Evolutionary conservation across 2,797 vertebrate species (phyloP).

Genomic region (Myotis daubentonii): DNA sequence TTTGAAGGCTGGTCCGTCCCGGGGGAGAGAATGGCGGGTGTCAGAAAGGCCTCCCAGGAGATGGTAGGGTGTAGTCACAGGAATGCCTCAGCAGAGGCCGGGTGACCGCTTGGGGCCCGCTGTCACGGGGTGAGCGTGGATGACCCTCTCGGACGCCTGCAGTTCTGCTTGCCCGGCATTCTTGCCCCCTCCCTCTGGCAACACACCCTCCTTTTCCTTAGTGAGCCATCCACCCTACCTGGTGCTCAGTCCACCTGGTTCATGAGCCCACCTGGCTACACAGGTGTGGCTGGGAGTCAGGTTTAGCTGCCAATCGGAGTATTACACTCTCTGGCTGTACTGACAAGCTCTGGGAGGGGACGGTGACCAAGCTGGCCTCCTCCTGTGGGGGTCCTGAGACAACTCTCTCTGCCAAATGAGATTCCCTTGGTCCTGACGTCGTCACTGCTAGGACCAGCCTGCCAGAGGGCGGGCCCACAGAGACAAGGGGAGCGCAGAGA

Average conservation of each 20-base stretch:
- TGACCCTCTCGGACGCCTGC: not conserved
- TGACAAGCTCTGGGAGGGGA: not conserved
- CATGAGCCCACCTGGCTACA: not conserved
- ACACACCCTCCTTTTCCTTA: not conserved
- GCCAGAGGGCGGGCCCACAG: not conserved
- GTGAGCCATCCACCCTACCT: not conserved
- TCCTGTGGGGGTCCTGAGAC: not conserved
- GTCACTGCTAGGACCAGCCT: not conserved
- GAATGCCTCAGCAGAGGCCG: not conserved
- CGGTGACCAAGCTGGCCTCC: not conserved
- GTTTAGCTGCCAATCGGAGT: not conserved
- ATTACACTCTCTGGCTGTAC: not conserved
- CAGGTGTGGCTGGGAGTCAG: not conserved
- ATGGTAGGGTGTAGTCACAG: not conserved
- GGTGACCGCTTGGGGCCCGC: not conserved
- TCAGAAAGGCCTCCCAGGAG: not conserved
- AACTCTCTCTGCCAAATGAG: too few species aligned
- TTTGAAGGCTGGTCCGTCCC: not conserved
- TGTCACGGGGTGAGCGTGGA: too few species aligned
- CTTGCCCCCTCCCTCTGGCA: not conserved
- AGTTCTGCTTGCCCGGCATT: not conserved
- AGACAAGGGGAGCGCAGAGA: not conserved
- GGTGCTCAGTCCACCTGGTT: not conserved
- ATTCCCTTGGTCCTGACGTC: not conserved
- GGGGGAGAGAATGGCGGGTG: not conserved